A percentile compares a stretch with the other conserved stretches of the same genome.
Conservation (phyloP, 2,797 vertebrate genomes). For the Discoglossus pictus region DNA sequence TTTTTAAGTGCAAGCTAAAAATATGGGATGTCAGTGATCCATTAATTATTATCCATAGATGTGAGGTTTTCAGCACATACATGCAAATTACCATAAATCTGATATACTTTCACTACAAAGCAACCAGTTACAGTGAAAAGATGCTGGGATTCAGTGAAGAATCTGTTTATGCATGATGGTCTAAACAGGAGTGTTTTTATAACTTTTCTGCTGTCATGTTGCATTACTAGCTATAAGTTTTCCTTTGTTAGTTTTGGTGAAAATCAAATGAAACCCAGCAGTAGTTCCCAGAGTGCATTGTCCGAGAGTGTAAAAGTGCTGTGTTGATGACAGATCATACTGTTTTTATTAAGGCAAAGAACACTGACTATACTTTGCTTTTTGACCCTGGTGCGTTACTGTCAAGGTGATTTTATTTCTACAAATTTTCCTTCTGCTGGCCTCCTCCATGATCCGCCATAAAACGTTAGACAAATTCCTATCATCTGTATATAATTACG, state of each 20-base stretch:
- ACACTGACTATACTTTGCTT: slow-evolving; percentile 82
- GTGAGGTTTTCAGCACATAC: no score
- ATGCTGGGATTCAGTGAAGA: slow-evolving; percentile 15
- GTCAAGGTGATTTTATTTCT: slow-evolving; percentile 89
- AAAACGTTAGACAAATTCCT: slow-evolving; percentile 82
- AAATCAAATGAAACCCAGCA: slow-evolving; percentile 87
- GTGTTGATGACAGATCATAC: slow-evolving; percentile 85
- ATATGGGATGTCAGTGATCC: no score
- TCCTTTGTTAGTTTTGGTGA: slow-evolving; percentile 76
- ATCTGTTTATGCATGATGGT: slow-evolving; percentile 68
- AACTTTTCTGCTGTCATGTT: slow-evolving; percentile 74
- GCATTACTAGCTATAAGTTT: slow-evolving; percentile 71
- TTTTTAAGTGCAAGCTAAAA: no score
- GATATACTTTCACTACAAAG: neutral
- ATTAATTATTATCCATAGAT: no score
- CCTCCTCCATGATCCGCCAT: slow-evolving; percentile 74
- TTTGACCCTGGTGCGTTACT: slow-evolving; percentile 84
- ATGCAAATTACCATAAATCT: neutral
- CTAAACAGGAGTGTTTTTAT: slow-evolving; percentile 68
- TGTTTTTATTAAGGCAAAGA: slow-evolving; percentile 91
- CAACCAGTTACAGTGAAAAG: neutral
- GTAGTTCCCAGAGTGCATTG: slow-evolving; percentile 79
- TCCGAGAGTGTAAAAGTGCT: slow-evolving; percentile 79
- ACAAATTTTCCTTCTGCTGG: slow-evolving; percentile 87
- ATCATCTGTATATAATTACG: slow-evolving; percentile 80